Evolutionary conservation across 2,797 vertebrate species (phyloP), one percentile per base, ranked within the genome.

Genomic region (Monodelphis domestica): DNA sequence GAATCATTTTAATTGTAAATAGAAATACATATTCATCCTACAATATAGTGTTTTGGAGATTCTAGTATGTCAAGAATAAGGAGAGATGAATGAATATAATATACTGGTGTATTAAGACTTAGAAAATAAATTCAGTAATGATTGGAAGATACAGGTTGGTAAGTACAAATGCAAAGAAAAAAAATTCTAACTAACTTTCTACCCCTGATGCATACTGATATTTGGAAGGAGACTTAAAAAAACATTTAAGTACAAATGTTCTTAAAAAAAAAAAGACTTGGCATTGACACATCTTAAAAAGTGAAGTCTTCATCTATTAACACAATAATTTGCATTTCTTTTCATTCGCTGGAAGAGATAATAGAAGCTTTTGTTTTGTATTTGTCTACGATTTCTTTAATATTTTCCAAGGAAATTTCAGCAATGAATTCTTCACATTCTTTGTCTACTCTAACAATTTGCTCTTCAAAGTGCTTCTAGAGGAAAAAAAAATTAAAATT

Each of bases 401-500:
- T 97, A 88, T 94, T 55, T 95, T 94, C 97, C 96, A 98, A 9
- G 5, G 98, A 95, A 88, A 98, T 98, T 95, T 98, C 98, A 92
- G 98, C 96, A 91, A 94, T 93, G 54, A 98, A 97, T 94, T 98
- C 98, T 97, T 98, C 97, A 87, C 97, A 98, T 0, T 98, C 97
- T 94, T 84, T 98, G 70, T 98, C 96, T 89, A 94, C 96, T 97
- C 98, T 98, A 4, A 5, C n/a, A 56, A 98, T 97, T 95, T 98
- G 98, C 87, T 98, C 98, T 78, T 98, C 97, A 63, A 99, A 96
- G 17, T 98, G 98, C 98, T 98, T 98, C 98, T 99, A 97, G 90
- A 97, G 93, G 53, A 97, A 93, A 97, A 51, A 29, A 88, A 45
- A 95, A 95, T 91, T 26, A 94, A 45, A 90, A 90, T 91, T 89